phyloP scores from a whole-genome alignment of 2,888 invertebrate species.

The Orthosia gracilis region DNA sequence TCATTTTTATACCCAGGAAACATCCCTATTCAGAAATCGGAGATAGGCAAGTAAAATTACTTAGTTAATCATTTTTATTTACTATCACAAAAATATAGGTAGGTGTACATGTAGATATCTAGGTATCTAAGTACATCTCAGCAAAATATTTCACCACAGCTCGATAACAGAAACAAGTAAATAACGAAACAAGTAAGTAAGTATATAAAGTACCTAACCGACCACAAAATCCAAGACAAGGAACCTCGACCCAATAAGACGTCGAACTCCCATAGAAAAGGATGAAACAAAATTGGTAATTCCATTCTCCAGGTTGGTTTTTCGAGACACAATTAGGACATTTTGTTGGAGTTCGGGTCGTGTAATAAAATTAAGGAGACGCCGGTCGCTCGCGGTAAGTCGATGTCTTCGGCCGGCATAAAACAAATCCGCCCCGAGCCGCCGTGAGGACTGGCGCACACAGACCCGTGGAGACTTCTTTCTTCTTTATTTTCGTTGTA shows the following conservation, averaged over 20 bases:
- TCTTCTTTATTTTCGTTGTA: conserved; percentile 35
- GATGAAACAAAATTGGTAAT: conserved; percentile 82
- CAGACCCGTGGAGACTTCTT: conserved; percentile 71
- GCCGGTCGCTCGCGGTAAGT: conserved; percentile 86
- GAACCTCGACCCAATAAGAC: conserved; percentile 57
- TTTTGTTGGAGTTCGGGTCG: conserved; percentile 84
- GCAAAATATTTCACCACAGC: conserved; percentile 18
- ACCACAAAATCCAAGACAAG: conserved; percentile 45
- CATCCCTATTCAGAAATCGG: too few species aligned
- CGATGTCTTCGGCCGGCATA: conserved; percentile 88
- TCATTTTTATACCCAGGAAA: too few species aligned
- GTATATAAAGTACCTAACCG: conserved; percentile 41
- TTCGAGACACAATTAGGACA: conserved; percentile 89
- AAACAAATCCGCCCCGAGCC: conserved; percentile 88
- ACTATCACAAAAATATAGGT: not conserved
- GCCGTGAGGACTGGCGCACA: conserved; percentile 72
- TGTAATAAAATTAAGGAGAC: conserved; percentile 91
- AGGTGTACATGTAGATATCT: not conserved
- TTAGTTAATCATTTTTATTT: not conserved
- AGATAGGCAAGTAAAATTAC: too few species aligned
- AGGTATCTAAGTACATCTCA: not conserved
- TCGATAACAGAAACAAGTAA: conserved; percentile 38
- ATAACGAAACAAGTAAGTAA: conserved; percentile 33
- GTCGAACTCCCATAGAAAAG: conserved; percentile 63
- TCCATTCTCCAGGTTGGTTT: conserved; percentile 83